Evolutionary conservation across 30 jellyfish, hydroid and myxozoan genomes (phyloP).

Genomic region (Pseudorhiza aurosa): DNA sequence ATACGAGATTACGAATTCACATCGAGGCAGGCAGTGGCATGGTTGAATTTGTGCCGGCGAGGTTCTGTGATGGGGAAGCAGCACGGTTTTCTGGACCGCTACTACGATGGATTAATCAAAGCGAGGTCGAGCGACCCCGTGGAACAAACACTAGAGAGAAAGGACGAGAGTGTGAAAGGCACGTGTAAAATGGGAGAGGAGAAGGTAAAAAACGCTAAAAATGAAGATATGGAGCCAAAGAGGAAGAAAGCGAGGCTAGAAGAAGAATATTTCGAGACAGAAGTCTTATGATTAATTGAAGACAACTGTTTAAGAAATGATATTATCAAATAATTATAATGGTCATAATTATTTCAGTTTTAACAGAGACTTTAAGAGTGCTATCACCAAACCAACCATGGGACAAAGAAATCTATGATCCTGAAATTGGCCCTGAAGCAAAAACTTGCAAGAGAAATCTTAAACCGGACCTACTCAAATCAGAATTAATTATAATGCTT

Average conservation of each 20-base stretch:
- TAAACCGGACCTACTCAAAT: no score
- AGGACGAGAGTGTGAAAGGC: background rate
- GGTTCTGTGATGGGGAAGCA: conserved; percentile 95
- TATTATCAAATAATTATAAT: background rate
- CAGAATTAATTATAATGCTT: no score
- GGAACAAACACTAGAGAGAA: background rate
- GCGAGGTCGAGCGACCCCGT: background rate
- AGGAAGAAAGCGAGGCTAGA: background rate
- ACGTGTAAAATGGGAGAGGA: background rate
- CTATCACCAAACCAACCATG: no score
- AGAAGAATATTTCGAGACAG: background rate
- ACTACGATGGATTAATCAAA: conserved; percentile 3
- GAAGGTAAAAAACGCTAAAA: background rate
- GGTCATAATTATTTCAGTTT: no score
- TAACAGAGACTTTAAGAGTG: no score
- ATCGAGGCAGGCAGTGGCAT: conserved; percentile 88
- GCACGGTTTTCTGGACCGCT: conserved; percentile 76
- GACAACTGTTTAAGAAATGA: background rate
- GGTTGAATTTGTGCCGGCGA: conserved; percentile 92
- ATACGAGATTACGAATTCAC: conserved; percentile 73
- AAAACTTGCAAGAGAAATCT: no score
- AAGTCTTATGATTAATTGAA: background rate
- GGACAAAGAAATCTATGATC: no score
- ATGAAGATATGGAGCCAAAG: background rate
- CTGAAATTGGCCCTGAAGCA: no score